Evolutionary conservation across 2,888 invertebrate genomes (phyloP), one percentile per base, ranked within the genome.

Genomic region (Drosophila pseudotakahashii): DNA sequence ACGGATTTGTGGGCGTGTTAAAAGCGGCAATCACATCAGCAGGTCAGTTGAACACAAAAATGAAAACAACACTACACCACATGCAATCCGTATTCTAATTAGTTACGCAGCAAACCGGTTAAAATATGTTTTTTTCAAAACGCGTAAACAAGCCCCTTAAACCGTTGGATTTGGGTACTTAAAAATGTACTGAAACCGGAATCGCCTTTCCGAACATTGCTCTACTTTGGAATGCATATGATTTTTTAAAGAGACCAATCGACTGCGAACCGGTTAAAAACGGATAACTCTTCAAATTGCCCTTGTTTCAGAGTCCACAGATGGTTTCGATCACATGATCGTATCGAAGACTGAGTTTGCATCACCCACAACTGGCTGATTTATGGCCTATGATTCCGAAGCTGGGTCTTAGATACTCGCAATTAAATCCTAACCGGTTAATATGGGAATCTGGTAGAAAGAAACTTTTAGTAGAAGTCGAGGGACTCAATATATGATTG

Each of bases 1-100:
- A 34, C 67, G 37, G 53, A 66, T 59, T 73, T 52, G 67, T 54
- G 67, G 72, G 74, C 67, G 72, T 73, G 74, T 50, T 36, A 39
- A 73, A 42, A 10, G 36, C 36, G 37, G 34, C 30, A 10, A 41
- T 53, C 39, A 37, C 42, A 52, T n/a, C 57, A 39, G 32, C 37
- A 39, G 68, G 50, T 44, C 42, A 62, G 37, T 11, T n/a, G 26
- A 57, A 47, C 13, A 37, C 41, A 41, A 23, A 45, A 34, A 7
- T 13, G 58, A 53, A 53, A 48, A 57, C 42, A 32, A 26, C 41
- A 19, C 50, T 47, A 19, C 39, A 26, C 14, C 45, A 26, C 39
- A 48, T 48, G 48, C 42, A 71, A 41, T 26, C 39, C 39, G 26
- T 19, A 41, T 69, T 69, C 57, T 59, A 70, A 58, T 57, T 52